phyloP scores from a whole-genome alignment of 2,113 vertebrate species.

The Anarhynchus alexandrinus region DNA sequence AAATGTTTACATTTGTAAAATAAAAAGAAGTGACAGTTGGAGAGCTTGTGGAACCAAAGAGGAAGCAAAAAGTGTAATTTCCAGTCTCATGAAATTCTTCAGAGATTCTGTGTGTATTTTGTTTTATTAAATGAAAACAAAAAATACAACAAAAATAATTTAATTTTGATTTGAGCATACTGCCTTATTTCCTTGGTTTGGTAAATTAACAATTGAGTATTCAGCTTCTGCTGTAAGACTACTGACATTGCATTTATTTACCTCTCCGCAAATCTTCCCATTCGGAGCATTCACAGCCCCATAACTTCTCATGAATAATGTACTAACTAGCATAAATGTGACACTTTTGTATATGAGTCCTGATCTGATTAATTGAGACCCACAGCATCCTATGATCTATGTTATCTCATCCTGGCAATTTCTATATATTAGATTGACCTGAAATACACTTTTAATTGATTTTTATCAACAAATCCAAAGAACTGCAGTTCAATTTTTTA shows the following conservation, averaged over 20 bases:
- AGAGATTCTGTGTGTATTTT: too few relatives aligned
- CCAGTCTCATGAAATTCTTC: not conserved
- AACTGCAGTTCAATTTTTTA: not conserved
- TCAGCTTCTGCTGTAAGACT: not conserved
- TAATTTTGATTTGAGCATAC: not conserved
- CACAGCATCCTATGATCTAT: not conserved
- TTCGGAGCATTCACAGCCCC: not conserved
- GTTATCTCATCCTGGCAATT: not conserved
- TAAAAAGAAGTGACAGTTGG: not conserved
- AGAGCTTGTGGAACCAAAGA: not conserved
- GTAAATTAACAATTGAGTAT: not conserved
- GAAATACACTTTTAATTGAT: constrained; percentile 21
- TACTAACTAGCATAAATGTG: not conserved
- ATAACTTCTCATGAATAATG: constrained; percentile 29
- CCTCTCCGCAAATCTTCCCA: not conserved
- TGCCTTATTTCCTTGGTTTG: not conserved
- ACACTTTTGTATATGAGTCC: not conserved
- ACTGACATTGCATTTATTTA: not conserved
- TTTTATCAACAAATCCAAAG: not conserved
- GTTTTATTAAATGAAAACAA: not conserved
- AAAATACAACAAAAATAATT: not conserved
- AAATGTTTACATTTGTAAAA: not conserved
- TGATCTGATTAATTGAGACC: constrained; percentile 11
- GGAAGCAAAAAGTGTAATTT: not conserved
- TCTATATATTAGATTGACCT: not conserved